Conservation (phyloP, 2,888 invertebrate genomes). For the Cheilosia vernalis region DNA sequence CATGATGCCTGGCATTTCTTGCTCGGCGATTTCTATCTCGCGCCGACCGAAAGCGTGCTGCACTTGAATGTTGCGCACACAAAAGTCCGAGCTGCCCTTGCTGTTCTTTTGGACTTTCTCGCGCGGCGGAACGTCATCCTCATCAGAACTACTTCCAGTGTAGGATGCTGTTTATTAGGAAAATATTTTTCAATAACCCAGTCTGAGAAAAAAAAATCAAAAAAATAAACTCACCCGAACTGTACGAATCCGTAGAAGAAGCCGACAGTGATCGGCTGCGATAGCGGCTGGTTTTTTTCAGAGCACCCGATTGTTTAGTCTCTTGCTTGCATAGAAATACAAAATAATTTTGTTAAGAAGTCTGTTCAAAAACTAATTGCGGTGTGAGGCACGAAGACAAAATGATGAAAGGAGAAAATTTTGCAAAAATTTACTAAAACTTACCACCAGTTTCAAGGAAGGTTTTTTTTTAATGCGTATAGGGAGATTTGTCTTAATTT, state of each 20-base stretch:
- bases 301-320: constrained; percentile 87
- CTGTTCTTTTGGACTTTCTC: constrained; percentile 96
- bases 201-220: too few species aligned
- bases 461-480: too few species aligned
- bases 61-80: constrained; percentile 93
- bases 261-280: constrained; percentile 95
- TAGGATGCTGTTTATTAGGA: constrained; percentile 84
- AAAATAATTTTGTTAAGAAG: constrained; percentile 11
- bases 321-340: constrained; percentile 55
- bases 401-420: constrained; percentile 3
- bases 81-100: constrained; percentile 94
- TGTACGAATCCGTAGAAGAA: constrained; percentile 97
- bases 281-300: constrained; percentile 94
- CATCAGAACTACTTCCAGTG: constrained; percentile 94
- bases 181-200: not conserved
- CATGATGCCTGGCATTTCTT: constrained; percentile 99
- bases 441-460: not conserved
- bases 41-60: constrained; percentile 96
- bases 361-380: constrained; percentile 1
- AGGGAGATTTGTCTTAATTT: too few species aligned
- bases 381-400: constrained; percentile 1
- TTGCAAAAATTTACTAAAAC: constrained; percentile 6
- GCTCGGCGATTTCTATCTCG: constrained; percentile 99
- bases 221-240: constrained; percentile 88
- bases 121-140: constrained; percentile 96